Evolutionary conservation across 2,797 vertebrate species (phyloP).

Genomic region (Pantherophis vulpinus): DNA sequence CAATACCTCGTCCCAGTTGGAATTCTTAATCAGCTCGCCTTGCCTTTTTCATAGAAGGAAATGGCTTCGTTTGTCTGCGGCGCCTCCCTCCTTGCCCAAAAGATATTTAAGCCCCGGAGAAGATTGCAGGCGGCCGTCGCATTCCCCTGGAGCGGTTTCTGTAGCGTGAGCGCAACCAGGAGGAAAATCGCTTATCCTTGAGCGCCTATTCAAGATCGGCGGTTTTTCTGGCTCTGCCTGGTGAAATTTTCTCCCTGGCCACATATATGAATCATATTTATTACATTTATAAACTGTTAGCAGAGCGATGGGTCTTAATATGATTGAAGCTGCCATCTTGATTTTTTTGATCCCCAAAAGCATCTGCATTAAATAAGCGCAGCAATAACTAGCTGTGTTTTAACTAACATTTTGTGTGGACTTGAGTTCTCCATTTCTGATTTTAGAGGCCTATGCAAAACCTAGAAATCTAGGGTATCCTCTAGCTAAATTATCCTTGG

Average conservation of each 20-base stretch:
- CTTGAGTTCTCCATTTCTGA: not conserved
- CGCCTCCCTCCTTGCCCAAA: not conserved
- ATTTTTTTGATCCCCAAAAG: not conserved
- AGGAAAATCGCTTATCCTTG: not conserved
- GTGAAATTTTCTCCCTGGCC: not conserved
- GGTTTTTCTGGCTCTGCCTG: not conserved
- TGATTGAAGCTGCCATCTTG: not conserved
- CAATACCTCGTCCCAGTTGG: slow-evolving; percentile 49
- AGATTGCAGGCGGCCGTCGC: not conserved
- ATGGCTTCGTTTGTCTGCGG: slow-evolving; percentile 41
- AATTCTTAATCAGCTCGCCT: slow-evolving; percentile 67
- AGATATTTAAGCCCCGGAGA: not conserved
- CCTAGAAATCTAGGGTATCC: not conserved
- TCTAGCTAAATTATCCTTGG: not conserved
- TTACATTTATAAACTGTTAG: not conserved
- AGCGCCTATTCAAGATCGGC: not conserved
- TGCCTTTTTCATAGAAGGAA: slow-evolving; percentile 34
- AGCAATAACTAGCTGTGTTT: not conserved
- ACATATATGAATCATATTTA: not conserved
- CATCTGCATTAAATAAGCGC: not conserved
- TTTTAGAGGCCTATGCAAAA: not conserved
- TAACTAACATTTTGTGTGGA: not conserved
- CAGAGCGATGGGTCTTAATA: not conserved
- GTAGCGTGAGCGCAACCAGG: not conserved
- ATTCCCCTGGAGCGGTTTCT: not conserved